phyloP scores from a whole-genome alignment of 2,113 vertebrate species.

The Menura novaehollandiae region DNA sequence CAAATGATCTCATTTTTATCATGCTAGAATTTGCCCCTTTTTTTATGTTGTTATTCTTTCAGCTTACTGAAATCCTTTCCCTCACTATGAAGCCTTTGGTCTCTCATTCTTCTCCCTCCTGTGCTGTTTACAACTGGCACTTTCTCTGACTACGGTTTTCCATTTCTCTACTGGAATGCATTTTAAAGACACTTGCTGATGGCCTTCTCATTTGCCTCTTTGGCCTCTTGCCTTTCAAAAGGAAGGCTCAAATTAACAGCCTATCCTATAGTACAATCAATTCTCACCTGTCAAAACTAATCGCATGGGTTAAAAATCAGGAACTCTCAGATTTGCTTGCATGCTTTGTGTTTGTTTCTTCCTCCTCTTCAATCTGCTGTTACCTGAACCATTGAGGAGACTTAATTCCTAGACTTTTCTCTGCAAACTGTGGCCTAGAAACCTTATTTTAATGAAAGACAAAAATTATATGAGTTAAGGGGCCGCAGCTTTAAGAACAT shows the following conservation, averaged over 20 bases:
- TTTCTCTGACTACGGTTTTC: not conserved
- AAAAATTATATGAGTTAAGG: not conserved
- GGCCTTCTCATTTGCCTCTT: not conserved
- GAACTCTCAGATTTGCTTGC: not conserved
- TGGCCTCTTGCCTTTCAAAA: not conserved
- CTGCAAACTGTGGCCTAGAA: not conserved
- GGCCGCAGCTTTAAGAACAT: not conserved
- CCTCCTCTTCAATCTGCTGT: not conserved
- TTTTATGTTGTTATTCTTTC: not conserved
- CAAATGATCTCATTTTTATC: not conserved
- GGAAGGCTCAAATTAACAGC: not conserved
- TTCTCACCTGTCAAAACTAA: not conserved
- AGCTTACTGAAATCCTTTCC: not conserved
- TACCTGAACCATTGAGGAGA: not conserved
- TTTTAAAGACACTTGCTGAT: not conserved
- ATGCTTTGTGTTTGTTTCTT: not conserved
- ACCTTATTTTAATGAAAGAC: not conserved
- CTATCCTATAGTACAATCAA: not conserved
- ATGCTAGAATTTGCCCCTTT: not conserved
- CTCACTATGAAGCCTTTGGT: not conserved
- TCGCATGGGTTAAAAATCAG: not conserved
- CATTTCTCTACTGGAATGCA: not conserved
- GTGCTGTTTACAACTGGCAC: not conserved
- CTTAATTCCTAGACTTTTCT: not conserved
- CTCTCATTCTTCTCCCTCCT: not conserved